Percentiles rank a stretch among this genome's conserved stretches.
phyloP scores from a whole-genome alignment of 1,140 invertebrate species.

The Drosophila auraria region DNA sequence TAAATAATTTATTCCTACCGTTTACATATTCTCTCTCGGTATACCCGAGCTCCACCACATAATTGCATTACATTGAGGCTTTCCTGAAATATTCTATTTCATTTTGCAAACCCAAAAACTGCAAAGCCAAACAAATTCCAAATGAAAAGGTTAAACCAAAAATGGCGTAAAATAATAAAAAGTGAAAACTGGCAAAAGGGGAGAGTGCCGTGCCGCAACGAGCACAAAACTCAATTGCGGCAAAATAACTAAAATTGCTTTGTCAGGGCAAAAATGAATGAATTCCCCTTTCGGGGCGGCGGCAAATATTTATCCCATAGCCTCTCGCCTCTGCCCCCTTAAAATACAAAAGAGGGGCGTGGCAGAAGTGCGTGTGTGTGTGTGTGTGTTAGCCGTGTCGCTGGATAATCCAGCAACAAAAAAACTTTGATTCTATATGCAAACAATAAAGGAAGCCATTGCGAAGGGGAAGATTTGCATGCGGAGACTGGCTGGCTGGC shows the following conservation, averaged over 20 bases:
- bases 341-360: conserved; percentile 47
- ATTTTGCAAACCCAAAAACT: neutral
- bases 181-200: conserved; percentile 5
- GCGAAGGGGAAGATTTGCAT: conserved; percentile 65
- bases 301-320: conserved; percentile 22
- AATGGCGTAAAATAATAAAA: conserved; percentile 39
- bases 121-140: conserved; percentile 20
- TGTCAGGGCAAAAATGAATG: conserved; percentile 73
- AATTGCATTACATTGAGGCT: conserved; percentile 9
- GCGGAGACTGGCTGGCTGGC: conserved; percentile 3
- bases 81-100: neutral
- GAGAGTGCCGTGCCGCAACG: conserved; percentile 9
- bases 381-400: conserved; percentile 42
- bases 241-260: conserved; percentile 74
- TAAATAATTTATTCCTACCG: neutral
- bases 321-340: neutral
- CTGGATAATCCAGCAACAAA: conserved; percentile 67
- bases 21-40: neutral
- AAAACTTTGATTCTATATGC: conserved; percentile 68
- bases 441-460: conserved; percentile 50
- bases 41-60: neutral
- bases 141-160: conserved; percentile 40
- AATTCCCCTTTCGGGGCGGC: conserved; percentile 49
- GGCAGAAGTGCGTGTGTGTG: conserved; percentile 34
- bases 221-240: conserved; percentile 50